phyloP scores from a whole-genome alignment of 1,140 invertebrate species.

The Anastatus disparis region DNA sequence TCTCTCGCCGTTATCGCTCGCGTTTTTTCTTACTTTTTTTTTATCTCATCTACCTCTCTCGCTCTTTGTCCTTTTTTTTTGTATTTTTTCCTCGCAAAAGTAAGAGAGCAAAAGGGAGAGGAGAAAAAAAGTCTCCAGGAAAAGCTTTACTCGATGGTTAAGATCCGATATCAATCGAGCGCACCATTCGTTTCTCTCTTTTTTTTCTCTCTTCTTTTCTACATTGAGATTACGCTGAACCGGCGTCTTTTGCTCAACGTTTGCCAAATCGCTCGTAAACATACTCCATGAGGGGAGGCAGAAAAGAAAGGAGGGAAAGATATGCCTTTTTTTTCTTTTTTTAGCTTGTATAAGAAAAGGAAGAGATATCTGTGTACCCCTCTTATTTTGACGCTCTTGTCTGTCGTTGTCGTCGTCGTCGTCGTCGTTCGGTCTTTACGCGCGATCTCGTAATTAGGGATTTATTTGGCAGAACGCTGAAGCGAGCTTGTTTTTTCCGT shows the following conservation, averaged over 20 bases:
- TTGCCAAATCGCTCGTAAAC: slow-evolving; percentile 39
- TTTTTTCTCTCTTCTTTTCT: too few species aligned
- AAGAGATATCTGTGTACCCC: not conserved
- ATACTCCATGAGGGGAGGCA: too few species aligned
- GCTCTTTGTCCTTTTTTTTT: not conserved
- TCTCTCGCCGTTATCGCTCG: not conserved
- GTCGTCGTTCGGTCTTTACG: too few species aligned
- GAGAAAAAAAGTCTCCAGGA: too few species aligned
- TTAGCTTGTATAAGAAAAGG: too few species aligned
- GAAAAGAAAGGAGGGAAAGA: too few species aligned
- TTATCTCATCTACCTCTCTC: too few species aligned
- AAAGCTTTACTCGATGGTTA: too few species aligned
- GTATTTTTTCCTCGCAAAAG: slow-evolving; percentile 7
- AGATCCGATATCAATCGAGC: slow-evolving; percentile 30
- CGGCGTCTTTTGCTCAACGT: not conserved
- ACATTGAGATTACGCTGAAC: slow-evolving; percentile 31
- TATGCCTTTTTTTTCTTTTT: too few species aligned
- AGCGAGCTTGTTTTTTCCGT: not conserved
- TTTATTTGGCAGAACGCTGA: not conserved
- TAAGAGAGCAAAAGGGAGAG: too few species aligned
- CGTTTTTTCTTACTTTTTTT: too few species aligned
- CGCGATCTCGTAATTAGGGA: not conserved
- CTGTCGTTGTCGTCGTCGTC: not conserved
- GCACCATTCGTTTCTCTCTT: slow-evolving; percentile 9
- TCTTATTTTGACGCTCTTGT: not conserved